Conservation (phyloP, 2,113 vertebrate species). For the Catagonus wagneri region DNA sequence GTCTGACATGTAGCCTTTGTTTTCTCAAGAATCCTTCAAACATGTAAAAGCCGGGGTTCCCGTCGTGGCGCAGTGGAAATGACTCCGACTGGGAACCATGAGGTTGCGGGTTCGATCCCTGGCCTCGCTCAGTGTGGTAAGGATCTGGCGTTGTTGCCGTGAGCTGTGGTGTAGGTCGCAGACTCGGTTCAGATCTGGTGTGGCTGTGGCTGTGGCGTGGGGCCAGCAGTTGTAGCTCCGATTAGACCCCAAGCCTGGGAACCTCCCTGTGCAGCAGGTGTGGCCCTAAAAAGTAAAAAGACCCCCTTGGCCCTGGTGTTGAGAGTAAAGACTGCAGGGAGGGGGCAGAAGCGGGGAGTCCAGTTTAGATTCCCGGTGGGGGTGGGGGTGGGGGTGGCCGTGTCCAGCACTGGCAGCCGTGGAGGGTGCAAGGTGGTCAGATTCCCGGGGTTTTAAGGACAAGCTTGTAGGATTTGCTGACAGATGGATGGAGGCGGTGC, state of each 20-base stretch:
- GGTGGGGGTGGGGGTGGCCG: too few species aligned
- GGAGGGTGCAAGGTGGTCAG: background rate
- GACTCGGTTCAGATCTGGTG: too few species aligned
- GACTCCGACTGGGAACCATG: too few species aligned
- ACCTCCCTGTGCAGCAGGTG: background rate
- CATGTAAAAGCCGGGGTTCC: background rate
- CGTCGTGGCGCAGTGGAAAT: too few species aligned
- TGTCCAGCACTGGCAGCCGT: rapidly evolving
- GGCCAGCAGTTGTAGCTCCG: too few species aligned
- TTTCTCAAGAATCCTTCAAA: background rate
- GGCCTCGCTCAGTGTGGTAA: too few species aligned
- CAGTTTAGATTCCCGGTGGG: background rate
- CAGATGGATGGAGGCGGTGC: background rate
- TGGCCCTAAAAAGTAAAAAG: background rate
- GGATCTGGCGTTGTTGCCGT: too few species aligned
- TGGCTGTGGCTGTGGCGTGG: too few species aligned
- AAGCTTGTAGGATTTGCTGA: background rate
- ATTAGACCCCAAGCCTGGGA: too few species aligned
- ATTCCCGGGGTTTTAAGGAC: background rate
- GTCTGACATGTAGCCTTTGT: rapidly evolving
- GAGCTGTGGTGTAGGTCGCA: too few species aligned
- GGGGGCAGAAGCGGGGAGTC: background rate
- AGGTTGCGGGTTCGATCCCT: too few species aligned
- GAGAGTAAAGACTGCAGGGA: background rate
- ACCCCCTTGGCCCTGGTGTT: background rate